A percentile compares a stretch with the other conserved stretches of the same genome.
phyloP scores from a whole-genome alignment of 1,140 invertebrate genomes.

The Lasaia peninsularis region DNA sequence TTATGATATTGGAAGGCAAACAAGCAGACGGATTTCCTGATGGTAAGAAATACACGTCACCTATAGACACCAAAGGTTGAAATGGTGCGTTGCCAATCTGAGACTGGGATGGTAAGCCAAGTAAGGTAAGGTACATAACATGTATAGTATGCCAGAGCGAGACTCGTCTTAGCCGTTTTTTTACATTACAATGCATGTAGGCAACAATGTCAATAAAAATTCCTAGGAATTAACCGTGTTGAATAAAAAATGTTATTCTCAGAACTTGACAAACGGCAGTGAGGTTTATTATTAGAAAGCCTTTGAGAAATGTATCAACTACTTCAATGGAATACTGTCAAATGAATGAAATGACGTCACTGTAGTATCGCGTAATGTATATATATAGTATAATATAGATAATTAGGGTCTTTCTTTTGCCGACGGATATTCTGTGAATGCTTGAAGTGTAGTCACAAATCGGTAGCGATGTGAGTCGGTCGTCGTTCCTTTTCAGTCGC shows the following conservation, averaged over 20 bases:
- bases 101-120: too few species aligned
- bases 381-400: conserved; percentile 50
- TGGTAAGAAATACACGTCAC: too few species aligned
- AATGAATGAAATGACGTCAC: conserved; percentile 69
- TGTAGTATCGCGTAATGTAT: conserved; percentile 41
- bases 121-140: too few species aligned
- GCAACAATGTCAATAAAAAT: too few species aligned
- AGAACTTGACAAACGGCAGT: neutral
- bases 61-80: too few species aligned
- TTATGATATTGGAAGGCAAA: too few species aligned
- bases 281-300: neutral
- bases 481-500: conserved; percentile 46
- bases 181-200: too few species aligned
- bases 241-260: neutral
- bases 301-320: conserved; percentile 7
- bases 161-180: too few species aligned
- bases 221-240: neutral
- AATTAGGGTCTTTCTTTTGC: conserved; percentile 67
- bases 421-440: conserved; percentile 50
- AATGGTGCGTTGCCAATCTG: too few species aligned
- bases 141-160: too few species aligned
- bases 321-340: conserved; percentile 48
- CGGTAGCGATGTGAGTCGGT: conserved; percentile 73
- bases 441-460: conserved; percentile 66
- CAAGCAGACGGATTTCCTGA: too few species aligned